Base-by-base conservation (phyloP, 2,797 vertebrate genomes). In the Lepus oiostolus region DNA sequence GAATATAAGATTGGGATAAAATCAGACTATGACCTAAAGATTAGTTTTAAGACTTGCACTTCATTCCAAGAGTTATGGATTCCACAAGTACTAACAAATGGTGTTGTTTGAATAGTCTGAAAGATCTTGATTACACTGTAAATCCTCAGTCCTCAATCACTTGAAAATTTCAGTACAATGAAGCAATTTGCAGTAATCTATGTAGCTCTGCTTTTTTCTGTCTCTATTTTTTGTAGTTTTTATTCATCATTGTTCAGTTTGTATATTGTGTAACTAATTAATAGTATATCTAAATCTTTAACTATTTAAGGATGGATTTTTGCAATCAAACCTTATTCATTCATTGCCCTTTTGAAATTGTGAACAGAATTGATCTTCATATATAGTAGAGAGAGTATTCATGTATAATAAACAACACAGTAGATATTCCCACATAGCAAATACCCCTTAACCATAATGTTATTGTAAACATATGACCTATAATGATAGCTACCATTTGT, bases 1-100 rank as follows among this genome's bases (percentile, higher is more conserved):
- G 16, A 96, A 96, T 96, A 35, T 85, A 93, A 94, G 76, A 92
- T 95, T 96, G 16, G 96, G 60, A 97, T 94, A 90, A 94, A 91
- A 90, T 84, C 92, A 95, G 52, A 85, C 65, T 96, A 77, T 90
- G 42, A 85, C 96, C 63, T 94, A 35, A 72, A 72, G 90, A 94
- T 74, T 88, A 98, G 52, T 92, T 95, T 82, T 26, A 54, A 95
- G 79, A 80, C 65, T 94, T 93, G 6, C 5, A 88, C 0, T 91
- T 88, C 4, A 47, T 97, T 96, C 79, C 81, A 96, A 95, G 71
- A 95, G 50, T 91, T 84, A 12, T 42, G 8, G 80, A 67, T 97
- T 96, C 28, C 85, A 85, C 11, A 76, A 96, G 81, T 97, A 89
- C 13, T 35, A 24, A 63, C 86, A 97, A 71, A 71, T 85, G 47